These are phyloP conservation scores for Chrysolina oricalcia DNA, from an alignment of 2,888 invertebrate genomes.

Conservation along the genomic window DNA sequence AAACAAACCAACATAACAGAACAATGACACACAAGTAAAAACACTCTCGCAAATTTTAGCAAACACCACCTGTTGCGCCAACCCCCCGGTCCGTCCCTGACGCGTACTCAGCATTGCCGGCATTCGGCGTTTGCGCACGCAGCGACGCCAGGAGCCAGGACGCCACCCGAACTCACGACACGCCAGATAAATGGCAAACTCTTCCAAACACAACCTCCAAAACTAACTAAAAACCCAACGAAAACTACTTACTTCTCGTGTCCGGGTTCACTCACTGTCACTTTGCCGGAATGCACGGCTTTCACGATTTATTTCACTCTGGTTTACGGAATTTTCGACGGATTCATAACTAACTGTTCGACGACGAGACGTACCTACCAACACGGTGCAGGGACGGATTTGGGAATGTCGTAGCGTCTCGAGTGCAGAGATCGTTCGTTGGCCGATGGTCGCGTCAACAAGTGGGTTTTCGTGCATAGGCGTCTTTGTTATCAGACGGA, in stretches of 20 bases:
- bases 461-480: constrained; percentile 46
- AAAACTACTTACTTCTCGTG: constrained; percentile 37
- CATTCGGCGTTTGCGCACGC: constrained; percentile 43
- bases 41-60: neutral
- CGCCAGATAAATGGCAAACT: constrained; percentile 38
- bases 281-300: constrained; percentile 1
- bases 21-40: too few species aligned
- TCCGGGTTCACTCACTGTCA: constrained; percentile 12
- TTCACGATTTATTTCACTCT: constrained; percentile 35
- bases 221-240: constrained; percentile 16
- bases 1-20: neutral
- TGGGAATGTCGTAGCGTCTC: constrained; percentile 39
- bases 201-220: constrained; percentile 12
- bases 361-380: constrained; percentile 39
- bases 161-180: constrained; percentile 48
- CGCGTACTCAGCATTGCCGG: constrained; percentile 18
- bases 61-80: constrained; percentile 18
- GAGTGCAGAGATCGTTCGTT: constrained; percentile 38
- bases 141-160: constrained; percentile 48
- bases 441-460: constrained; percentile 37
- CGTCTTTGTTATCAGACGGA: constrained; percentile 43
- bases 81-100: constrained; percentile 8
- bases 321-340: constrained; percentile 26
- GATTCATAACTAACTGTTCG: constrained; percentile 46
- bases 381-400: constrained; percentile 37